A percentile compares a stretch with the other conserved stretches of the same genome.
phyloP scores from a whole-genome alignment of 2,888 invertebrate species.

The Ctenicera cuprea region DNA sequence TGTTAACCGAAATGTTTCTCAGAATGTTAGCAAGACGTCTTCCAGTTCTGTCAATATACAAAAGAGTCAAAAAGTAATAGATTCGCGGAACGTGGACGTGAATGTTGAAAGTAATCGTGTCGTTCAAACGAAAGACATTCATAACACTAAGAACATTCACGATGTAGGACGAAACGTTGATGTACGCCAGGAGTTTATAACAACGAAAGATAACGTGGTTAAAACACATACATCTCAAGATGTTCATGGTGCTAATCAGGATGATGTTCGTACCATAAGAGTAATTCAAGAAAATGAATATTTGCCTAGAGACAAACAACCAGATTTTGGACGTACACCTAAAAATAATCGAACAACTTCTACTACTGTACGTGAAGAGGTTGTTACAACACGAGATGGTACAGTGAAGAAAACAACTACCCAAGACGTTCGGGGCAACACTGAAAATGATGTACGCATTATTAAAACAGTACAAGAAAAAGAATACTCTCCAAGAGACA shows the following conservation, averaged over 20 bases:
- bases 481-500: not conserved
- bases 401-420: not conserved
- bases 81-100: conserved; percentile 17
- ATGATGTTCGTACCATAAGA: conserved; percentile 29
- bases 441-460: conserved; percentile 4
- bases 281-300: conserved; percentile 35
- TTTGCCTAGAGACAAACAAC: conserved; percentile 19
- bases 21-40: conserved; percentile 41
- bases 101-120: conserved; percentile 10
- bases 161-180: not conserved
- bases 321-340: not conserved
- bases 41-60: conserved; percentile 41
- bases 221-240: not conserved
- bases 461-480: conserved; percentile 2
- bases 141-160: not conserved
- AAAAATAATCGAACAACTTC: not conserved
- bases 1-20: conserved; percentile 31
- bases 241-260: not conserved
- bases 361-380: conserved; percentile 1
- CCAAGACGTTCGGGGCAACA: not conserved
- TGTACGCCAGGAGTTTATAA: not conserved
- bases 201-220: conserved; percentile 9
- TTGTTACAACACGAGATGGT: not conserved
- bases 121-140: conserved; percentile 50
- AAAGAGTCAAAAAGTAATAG: conserved; percentile 38